Evolutionary conservation across 2,888 invertebrate species (phyloP), one percentile per base, ranked within the genome.

Genomic region (Blera fallax): DNA sequence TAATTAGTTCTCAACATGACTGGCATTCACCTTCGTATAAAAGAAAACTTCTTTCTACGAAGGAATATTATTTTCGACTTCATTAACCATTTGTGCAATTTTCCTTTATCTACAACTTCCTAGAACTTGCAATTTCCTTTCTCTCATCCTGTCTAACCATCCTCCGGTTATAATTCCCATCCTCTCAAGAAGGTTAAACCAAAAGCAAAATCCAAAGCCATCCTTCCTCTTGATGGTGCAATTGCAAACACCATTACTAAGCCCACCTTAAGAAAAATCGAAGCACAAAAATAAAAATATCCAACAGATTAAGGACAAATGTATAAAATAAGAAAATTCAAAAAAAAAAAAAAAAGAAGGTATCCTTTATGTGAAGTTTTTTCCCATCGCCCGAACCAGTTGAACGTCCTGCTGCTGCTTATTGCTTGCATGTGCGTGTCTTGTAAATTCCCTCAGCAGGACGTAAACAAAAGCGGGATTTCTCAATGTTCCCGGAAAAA

Each of bases 391-490:
- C 24, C 18, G 8, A 70, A 64, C 69, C 76, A 76, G 74, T 52
- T 79, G 50, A 74, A 43, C 34, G 43, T 64, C 65, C 76, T 43
- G 58, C 24, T 32, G 62, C 48, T 43, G 67, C 43, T 14, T 45
- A 18, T 60, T 32, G 16, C 64, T 34, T 7, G 21, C 70, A 56
- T 70, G 58, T 77, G 76, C 64, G 56, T 76, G 65, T 18, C 34
- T 43, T 77, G 52, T 77, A 77, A n/a, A 82, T 77, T 58, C 65
- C 70, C 32, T 58, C 60, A 37, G 34, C 65, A 52, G 45, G 34
- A 81, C 45, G 10, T 74, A 62, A 65, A 70, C 69, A 76, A 69
- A 76, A 69, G 62, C 24, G 24, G 40, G 32, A 77, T 60, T 77
- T 69, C 34, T 82, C 34, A 56, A 45, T 40, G 64, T 72, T 77